phyloP scores from a whole-genome alignment of 2,888 invertebrate genomes.

The Metallyticus violacea region DNA sequence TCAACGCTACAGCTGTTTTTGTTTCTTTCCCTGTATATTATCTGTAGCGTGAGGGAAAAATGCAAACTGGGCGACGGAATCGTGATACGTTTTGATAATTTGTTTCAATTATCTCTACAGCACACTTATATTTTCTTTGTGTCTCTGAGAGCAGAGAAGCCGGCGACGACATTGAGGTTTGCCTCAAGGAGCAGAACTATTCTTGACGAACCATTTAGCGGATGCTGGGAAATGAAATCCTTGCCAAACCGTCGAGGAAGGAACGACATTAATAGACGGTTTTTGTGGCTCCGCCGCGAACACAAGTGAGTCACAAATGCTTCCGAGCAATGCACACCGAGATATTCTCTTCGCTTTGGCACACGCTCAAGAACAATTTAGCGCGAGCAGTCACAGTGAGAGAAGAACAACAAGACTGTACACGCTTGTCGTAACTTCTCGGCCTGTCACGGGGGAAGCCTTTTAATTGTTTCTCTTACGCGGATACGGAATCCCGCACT shows the following conservation, averaged over 20 bases:
- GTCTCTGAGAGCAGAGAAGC: no score
- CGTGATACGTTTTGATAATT: no score
- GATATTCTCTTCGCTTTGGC: neutral
- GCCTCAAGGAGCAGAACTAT: neutral
- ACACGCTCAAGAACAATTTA: neutral
- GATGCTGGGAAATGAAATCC: neutral
- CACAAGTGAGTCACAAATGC: neutral
- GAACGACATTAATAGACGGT: neutral
- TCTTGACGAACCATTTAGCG: neutral
- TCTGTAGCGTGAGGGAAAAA: no score
- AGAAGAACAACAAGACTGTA: neutral
- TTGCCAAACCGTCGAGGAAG: no score
- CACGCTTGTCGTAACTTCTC: neutral
- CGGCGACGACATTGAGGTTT: no score
- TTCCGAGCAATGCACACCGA: neutral
- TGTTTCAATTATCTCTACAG: no score
- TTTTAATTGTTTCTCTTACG: neutral
- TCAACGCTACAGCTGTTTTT: no score
- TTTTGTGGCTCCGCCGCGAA: no score
- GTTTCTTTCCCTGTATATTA: no score
- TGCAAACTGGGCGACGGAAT: no score
- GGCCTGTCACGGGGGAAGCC: neutral
- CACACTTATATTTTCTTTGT: no score
- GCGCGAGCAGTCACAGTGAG: no score
- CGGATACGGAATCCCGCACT: neutral